Conservation (phyloP, 2,113 vertebrate species). For the Terrapene triunguis region DNA sequence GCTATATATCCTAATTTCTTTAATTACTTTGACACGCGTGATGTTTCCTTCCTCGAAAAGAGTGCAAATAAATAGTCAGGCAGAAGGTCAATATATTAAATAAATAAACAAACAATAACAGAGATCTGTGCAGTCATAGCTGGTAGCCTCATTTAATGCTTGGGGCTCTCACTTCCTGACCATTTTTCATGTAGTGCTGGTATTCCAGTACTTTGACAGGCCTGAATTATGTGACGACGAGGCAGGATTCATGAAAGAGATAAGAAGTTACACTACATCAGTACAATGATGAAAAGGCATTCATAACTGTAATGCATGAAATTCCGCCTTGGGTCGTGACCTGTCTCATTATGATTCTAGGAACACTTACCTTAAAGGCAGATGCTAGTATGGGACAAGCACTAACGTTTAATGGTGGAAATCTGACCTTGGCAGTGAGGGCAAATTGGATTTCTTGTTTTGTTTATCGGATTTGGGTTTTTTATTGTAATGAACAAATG, state of each 20-base stretch:
- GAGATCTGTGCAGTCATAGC: not conserved
- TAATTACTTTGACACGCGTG: not conserved
- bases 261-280: not conserved
- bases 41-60: not conserved
- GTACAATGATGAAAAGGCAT: not conserved
- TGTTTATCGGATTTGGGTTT: not conserved
- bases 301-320: not conserved
- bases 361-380: not conserved
- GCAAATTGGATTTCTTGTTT: not conserved
- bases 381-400: not conserved
- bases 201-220: conserved; percentile 4
- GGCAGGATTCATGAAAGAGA: not conserved
- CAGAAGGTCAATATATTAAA: not conserved
- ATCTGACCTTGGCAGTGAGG: not conserved
- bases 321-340: not conserved
- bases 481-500: not conserved
- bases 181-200: not conserved
- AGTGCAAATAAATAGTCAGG: not conserved
- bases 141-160: not conserved
- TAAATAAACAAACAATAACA: not conserved
- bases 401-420: not conserved
- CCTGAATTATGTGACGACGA: conserved; percentile 9
- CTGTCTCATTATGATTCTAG: not conserved
- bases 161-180: not conserved
- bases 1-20: not conserved